Conservation (phyloP, 2,797 vertebrate genomes). For the Paramormyrops hopkinsi region DNA sequence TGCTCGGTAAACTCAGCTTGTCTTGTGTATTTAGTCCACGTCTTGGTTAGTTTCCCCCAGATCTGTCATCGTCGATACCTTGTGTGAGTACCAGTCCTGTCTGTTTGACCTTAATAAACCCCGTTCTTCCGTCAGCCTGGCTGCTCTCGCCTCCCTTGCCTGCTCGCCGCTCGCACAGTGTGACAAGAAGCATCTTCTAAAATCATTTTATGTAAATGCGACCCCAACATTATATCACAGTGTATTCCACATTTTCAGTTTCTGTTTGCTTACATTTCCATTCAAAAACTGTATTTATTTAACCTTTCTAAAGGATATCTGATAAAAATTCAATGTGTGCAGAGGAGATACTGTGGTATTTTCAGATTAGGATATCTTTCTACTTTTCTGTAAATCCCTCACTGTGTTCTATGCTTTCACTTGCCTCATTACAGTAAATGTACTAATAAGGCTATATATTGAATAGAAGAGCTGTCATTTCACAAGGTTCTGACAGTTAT, state of each 20-base stretch:
- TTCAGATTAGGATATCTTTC: neutral
- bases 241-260: neutral
- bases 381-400: neutral
- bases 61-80: too few species aligned
- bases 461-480: neutral
- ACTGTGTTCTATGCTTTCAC: neutral
- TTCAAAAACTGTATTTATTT: neutral
- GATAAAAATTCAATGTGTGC: neutral
- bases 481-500: neutral
- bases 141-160: too few species aligned
- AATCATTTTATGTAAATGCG: neutral
- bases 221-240: neutral
- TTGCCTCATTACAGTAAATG: neutral
- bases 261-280: neutral
- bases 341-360: neutral
- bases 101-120: too few species aligned
- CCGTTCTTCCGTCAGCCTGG: too few species aligned
- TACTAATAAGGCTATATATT: neutral
- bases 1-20: too few species aligned
- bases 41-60: too few species aligned
- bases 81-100: too few species aligned
- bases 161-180: too few species aligned
- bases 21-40: too few species aligned
- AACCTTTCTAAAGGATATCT: neutral
- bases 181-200: neutral